Evolutionary conservation across 2,797 vertebrate genomes (phyloP).

Genomic region (Erpetoichthys calabaricus): DNA sequence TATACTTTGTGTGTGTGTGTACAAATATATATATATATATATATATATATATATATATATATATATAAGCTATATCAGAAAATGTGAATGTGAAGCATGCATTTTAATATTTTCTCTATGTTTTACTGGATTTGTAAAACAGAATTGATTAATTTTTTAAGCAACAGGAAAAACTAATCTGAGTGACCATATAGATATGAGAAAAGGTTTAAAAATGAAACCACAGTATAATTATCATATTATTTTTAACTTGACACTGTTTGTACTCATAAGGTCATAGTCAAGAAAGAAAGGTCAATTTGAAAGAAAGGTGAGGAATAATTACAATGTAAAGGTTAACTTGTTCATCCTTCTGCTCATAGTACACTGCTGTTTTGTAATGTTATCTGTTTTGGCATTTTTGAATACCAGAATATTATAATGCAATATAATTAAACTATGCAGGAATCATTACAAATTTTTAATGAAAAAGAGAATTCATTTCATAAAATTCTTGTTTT

Average conservation of each 20-base stretch:
- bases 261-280: slow-evolving; percentile 16
- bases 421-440: slow-evolving; percentile 7
- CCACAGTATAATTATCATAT: too few relatives aligned
- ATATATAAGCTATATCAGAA: too few relatives aligned
- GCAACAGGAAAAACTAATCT: too few relatives aligned
- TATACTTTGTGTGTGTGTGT: too few relatives aligned
- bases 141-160: too few relatives aligned
- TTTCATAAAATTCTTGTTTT: slow-evolving; percentile 8
- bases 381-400: neutral
- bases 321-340: slow-evolving; percentile 24
- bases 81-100: too few relatives aligned
- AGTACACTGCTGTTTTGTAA: slow-evolving; percentile 4
- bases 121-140: too few relatives aligned
- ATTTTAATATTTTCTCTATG: too few relatives aligned
- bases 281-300: slow-evolving; percentile 22
- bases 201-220: too few relatives aligned
- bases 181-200: too few relatives aligned
- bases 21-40: too few relatives aligned
- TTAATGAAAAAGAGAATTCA: slow-evolving; percentile 11
- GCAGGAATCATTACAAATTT: slow-evolving; percentile 6
- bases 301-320: slow-evolving; percentile 19
- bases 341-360: slow-evolving; percentile 8
- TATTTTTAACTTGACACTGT: slow-evolving; percentile 12
- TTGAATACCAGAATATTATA: slow-evolving; percentile 3
- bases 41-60: too few relatives aligned